Conservation (phyloP, 2,113 vertebrate genomes). For the Empidonax alnorum region DNA sequence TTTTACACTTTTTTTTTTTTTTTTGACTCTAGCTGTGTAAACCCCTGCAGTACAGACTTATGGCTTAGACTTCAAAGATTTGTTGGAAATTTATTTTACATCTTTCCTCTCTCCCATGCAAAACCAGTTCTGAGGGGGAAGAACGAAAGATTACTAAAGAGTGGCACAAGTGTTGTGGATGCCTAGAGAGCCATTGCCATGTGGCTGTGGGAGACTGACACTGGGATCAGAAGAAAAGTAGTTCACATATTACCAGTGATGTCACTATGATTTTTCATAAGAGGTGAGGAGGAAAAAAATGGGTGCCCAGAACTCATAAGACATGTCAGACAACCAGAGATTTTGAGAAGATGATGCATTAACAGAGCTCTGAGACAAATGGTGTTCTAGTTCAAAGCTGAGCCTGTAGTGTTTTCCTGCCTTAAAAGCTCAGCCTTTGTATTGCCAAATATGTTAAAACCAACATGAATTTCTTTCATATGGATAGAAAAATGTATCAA, state of each 20-base stretch:
- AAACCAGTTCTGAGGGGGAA: not conserved
- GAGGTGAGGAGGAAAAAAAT: not conserved
- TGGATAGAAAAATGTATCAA: not conserved
- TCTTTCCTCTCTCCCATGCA: not conserved
- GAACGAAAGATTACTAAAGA: not conserved
- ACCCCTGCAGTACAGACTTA: not conserved
- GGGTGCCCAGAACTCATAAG: not conserved
- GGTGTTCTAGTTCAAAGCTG: not conserved
- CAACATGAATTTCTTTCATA: not conserved
- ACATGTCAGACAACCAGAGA: not conserved
- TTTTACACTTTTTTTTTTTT: not conserved
- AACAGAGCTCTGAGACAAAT: not conserved
- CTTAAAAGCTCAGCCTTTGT: not conserved
- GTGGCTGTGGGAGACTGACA: not conserved
- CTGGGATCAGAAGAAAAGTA: not conserved
- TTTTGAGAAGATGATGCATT: not conserved
- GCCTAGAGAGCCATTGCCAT: not conserved
- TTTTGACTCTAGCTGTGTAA: not conserved
- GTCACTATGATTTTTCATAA: not conserved
- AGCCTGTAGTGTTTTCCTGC: not conserved
- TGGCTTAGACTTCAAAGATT: not conserved
- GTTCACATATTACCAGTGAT: not conserved
- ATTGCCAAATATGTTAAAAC: not conserved
- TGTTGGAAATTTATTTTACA: not conserved
- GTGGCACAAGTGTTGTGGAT: not conserved